A percentile compares a stretch with the other conserved stretches of the same genome.
phyloP scores from a whole-genome alignment of 2,888 invertebrate genomes.

The Megaustenia siamemsis region DNA sequence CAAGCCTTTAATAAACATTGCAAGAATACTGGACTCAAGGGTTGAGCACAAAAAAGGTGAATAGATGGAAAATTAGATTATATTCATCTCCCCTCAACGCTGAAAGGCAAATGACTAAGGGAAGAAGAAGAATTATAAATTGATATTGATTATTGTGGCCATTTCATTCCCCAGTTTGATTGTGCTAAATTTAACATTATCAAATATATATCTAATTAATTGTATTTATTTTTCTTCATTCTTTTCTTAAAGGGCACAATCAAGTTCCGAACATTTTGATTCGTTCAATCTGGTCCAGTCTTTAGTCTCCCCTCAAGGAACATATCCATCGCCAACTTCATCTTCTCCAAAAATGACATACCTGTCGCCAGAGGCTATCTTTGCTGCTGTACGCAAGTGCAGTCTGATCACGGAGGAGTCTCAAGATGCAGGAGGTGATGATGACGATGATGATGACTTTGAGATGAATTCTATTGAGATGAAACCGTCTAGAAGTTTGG shows the following conservation, averaged over 20 bases:
- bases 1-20: too few species aligned
- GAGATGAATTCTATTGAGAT: slow-evolving; percentile 57
- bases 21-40: too few species aligned
- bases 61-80: too few species aligned
- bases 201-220: too few species aligned
- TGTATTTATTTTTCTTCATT: background rate
- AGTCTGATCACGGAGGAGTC: slow-evolving; percentile 96
- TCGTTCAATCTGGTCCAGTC: slow-evolving; percentile 66
- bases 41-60: too few species aligned
- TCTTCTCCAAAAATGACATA: slow-evolving; percentile 46
- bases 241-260: slow-evolving; percentile 30
- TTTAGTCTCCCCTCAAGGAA: slow-evolving; percentile 75
- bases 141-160: too few species aligned
- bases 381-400: slow-evolving; percentile 85
- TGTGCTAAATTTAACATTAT: too few species aligned
- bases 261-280: slow-evolving; percentile 34
- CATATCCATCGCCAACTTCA: slow-evolving; percentile 67
- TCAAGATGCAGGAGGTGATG: slow-evolving; percentile 86
- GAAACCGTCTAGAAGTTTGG: slow-evolving; percentile 67
- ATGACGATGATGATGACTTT: too few species aligned
- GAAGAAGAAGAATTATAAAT: too few species aligned
- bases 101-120: too few species aligned
- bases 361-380: slow-evolving; percentile 46
- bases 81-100: too few species aligned
- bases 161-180: too few species aligned